Evolutionary conservation across 1,140 invertebrate species (phyloP).

Genomic region (Spodoptera litura): DNA sequence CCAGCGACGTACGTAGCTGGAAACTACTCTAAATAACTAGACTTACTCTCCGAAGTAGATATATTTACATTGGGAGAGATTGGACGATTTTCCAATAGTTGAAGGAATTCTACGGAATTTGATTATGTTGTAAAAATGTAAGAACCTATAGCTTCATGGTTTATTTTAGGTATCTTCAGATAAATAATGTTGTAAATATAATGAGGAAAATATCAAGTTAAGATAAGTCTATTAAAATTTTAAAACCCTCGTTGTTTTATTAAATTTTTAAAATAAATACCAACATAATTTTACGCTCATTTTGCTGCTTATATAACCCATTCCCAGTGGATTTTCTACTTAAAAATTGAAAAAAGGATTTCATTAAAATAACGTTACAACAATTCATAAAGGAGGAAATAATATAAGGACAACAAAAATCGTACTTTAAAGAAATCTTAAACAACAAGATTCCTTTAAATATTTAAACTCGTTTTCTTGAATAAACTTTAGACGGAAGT

Average conservation of each 20-base stretch:
- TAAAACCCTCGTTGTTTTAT: too few relatives aligned
- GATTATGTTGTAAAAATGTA: too few relatives aligned
- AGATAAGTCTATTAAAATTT: too few relatives aligned
- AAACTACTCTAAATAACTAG: not conserved
- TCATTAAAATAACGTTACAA: not conserved
- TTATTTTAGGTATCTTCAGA: too few relatives aligned
- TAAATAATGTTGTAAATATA: too few relatives aligned
- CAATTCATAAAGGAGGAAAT: constrained; percentile 15
- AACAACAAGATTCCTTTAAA: not conserved
- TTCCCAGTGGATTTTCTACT: constrained; percentile 1
- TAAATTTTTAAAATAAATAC: too few relatives aligned
- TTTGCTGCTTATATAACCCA: not conserved
- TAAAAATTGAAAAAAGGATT: constrained; percentile 5
- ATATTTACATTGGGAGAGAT: not conserved
- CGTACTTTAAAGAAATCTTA: not conserved
- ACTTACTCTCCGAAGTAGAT: not conserved
- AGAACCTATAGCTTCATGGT: too few relatives aligned
- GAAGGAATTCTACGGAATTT: too few relatives aligned
- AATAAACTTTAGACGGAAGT: not conserved
- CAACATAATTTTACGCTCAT: too few relatives aligned
- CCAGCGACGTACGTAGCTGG: constrained; percentile 3
- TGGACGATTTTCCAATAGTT: not conserved
- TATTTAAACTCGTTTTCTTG: too few relatives aligned
- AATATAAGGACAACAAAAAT: not conserved
- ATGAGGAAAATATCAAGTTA: too few relatives aligned